These are phyloP conservation scores for Nemapogon koenigi DNA, from an alignment of 2,888 invertebrate species.

Conservation along the genomic window DNA sequence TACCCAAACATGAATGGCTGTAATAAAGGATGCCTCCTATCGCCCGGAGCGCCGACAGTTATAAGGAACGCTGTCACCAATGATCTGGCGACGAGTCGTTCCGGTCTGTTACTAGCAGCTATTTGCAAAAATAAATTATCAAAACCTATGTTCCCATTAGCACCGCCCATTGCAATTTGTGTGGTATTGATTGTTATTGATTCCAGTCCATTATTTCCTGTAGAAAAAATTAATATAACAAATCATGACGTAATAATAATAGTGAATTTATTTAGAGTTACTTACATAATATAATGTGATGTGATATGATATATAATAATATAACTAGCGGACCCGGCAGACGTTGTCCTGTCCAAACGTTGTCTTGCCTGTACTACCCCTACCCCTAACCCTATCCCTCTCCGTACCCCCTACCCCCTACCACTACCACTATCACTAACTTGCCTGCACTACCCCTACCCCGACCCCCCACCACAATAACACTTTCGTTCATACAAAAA, in stretches of 20 bases:
- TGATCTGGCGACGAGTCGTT: constrained; percentile 24
- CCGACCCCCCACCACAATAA: too few relatives aligned
- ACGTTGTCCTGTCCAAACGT: too few relatives aligned
- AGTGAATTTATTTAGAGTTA: not conserved
- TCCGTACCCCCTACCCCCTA: too few relatives aligned
- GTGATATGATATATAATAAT: not conserved
- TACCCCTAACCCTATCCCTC: too few relatives aligned
- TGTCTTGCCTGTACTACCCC: too few relatives aligned
- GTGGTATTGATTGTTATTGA: constrained; percentile 29
- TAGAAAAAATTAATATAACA: constrained; percentile 1
- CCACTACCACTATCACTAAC: too few relatives aligned
- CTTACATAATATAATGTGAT: not conserved
- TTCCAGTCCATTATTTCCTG: constrained; percentile 29
- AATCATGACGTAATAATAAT: not conserved
- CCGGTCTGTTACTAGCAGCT: constrained; percentile 26
- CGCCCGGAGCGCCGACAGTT: constrained; percentile 25
- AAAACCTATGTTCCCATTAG: constrained; percentile 30
- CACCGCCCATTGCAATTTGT: constrained; percentile 30
- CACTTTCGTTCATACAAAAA: too few relatives aligned
- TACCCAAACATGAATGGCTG: constrained; percentile 42
- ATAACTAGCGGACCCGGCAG: too few relatives aligned
- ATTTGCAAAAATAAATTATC: constrained; percentile 26
- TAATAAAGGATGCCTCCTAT: constrained; percentile 28
- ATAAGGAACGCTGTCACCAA: constrained; percentile 28
- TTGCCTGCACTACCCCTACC: too few relatives aligned